Percentiles rank a stretch among this genome's conserved stretches.
phyloP scores from a whole-genome alignment of 2,888 invertebrate genomes.

The Eurytoma californica region DNA sequence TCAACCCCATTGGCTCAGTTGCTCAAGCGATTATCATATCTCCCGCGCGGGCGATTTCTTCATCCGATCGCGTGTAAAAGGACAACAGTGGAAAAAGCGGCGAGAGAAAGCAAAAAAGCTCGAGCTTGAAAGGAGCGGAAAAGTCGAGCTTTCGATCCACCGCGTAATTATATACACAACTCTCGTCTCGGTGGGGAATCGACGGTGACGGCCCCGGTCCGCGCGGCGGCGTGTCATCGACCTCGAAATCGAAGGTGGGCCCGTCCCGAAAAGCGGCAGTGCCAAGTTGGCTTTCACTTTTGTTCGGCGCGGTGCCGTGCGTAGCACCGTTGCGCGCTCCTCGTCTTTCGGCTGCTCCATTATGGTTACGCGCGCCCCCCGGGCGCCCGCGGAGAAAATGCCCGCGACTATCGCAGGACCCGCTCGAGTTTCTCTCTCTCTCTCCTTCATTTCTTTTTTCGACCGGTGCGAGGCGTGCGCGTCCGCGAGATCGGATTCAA shows the following conservation, averaged over 20 bases:
- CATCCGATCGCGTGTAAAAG: background rate
- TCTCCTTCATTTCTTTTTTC: constrained; percentile 10
- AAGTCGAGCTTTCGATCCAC: no score
- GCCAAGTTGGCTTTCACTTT: constrained; percentile 71
- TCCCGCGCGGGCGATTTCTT: background rate
- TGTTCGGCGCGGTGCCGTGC: constrained; percentile 56
- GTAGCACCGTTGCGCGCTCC: constrained; percentile 49
- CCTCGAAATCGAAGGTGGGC: constrained; percentile 68
- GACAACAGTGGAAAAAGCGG: no score
- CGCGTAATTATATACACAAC: no score
- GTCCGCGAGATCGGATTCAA: constrained; percentile 43
- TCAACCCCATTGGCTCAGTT: background rate
- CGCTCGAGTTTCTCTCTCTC: constrained; percentile 48
- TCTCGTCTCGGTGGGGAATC: background rate
- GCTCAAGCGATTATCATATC: background rate
- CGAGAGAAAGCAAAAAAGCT: no score
- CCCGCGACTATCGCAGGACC: constrained; percentile 27
- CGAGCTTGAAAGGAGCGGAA: no score
- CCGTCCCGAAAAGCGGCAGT: constrained; percentile 66
- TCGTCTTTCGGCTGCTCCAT: constrained; percentile 28
- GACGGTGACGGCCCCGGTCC: background rate
- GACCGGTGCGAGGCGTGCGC: constrained; percentile 2
- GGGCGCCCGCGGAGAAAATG: constrained; percentile 32
- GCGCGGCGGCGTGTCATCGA: constrained; percentile 65
- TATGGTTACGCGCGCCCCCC: constrained; percentile 35